Evolutionary conservation across 1,140 invertebrate species (phyloP), one percentile per base, ranked within the genome.

Genomic region (Marisa cornuarietis): DNA sequence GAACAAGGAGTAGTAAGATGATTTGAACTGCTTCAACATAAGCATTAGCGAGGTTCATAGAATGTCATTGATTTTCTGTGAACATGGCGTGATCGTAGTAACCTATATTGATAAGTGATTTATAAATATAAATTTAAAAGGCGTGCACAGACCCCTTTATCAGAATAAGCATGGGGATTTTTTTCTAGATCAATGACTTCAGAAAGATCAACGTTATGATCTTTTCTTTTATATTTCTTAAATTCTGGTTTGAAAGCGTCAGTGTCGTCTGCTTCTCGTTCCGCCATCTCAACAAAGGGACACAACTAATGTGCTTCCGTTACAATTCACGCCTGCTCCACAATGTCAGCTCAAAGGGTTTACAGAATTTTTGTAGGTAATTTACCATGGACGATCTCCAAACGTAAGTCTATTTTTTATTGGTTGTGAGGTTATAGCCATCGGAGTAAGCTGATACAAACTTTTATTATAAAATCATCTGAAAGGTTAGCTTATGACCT

Each of bases 171-270:
- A 18, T 58, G 11, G 54, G 66, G 54, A 6, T 69, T 71, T n/a
- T 79, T 62, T 13, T 79, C n/a, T 81, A 91, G 87, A 80, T 91
- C 87, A 65, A 91, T 81, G 13, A 91, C 87, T 24, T 84, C 73
- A 61, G 81, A 78, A 0, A 88, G 79, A 81, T 90, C 85, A 4
- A 88, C 83, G 18, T 84, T 76, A 26, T 76, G 85, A 18, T 85
- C 78, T 83, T 84, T 86, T 71, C 86, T 79, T 79, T 91, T 91
- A 72, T 86, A 91, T 72, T 84, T 86, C 80, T 91, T 91, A 82
- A 90, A 91, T 8, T 81, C 78, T 68, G 83, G 61, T 82, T 88
- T 90, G 80, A 90, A 91, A n/a, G 77, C 66, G 68, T 85, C 84
- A 62, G 24, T 20, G 42, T 72, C 58, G 51, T 73, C 68, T 42